Evolutionary conservation across 2,113 vertebrate genomes (phyloP).

Genomic region (Paraplagusia blochii): DNA sequence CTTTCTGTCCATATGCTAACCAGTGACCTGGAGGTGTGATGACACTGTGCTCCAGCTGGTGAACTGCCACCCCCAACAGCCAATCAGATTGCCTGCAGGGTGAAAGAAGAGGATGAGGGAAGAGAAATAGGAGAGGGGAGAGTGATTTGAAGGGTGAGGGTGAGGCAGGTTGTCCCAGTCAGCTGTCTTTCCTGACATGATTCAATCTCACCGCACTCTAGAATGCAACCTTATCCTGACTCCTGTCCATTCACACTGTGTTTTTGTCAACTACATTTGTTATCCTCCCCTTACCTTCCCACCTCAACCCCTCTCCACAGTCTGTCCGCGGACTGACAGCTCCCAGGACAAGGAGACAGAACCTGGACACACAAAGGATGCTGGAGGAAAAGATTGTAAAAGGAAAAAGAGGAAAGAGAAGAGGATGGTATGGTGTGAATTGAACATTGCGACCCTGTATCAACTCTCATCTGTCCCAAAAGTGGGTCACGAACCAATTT

Average conservation of each 20-base stretch:
- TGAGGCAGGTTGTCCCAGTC: slow-evolving; percentile 49
- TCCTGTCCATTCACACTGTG: slow-evolving; percentile 51
- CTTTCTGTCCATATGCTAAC: slow-evolving; percentile 48
- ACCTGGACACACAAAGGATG: slow-evolving; percentile 40
- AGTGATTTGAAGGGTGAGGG: slow-evolving; percentile 5
- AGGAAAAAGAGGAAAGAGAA: slow-evolving; percentile 39
- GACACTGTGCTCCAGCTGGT: slow-evolving; percentile 29
- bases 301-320: slow-evolving; percentile 17
- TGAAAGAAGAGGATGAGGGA: slow-evolving; percentile 1
- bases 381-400: slow-evolving; percentile 46
- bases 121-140: slow-evolving; percentile 2
- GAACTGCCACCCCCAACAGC: slow-evolving; percentile 41
- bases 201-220: slow-evolving; percentile 42
- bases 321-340: slow-evolving; percentile 59
- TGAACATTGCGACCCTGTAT: no score
- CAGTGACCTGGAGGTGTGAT: slow-evolving; percentile 42
- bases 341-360: slow-evolving; percentile 40
- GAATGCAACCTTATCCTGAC: slow-evolving; percentile 52
- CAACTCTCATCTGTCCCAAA: no score
- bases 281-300: slow-evolving; percentile 30
- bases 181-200: slow-evolving; percentile 19
- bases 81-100: slow-evolving; percentile 27
- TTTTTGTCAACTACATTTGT: slow-evolving; percentile 29
- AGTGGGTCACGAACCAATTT: no score
- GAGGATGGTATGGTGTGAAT: no score